A percentile compares a stretch with the other conserved stretches of the same genome.
These are phyloP conservation scores for Leptinotarsa rubiginosa DNA, from an alignment of 2,888 invertebrate genomes.

Conservation along the genomic window DNA sequence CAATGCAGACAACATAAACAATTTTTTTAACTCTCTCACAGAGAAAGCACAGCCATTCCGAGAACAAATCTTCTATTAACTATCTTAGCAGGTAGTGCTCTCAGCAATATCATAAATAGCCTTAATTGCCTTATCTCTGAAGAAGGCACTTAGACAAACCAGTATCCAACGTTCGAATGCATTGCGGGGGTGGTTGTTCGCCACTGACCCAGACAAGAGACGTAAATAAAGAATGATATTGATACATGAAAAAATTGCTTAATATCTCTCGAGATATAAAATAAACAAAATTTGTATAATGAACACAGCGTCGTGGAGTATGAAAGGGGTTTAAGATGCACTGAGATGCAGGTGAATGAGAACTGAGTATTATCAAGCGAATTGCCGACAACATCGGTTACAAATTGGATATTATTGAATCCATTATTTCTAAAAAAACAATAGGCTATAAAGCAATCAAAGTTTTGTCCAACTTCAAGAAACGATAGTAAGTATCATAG, in stretches of 20 bases:
- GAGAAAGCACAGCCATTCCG: conserved; percentile 17
- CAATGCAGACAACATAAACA: not conserved
- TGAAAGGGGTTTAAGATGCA: not conserved
- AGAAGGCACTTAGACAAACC: conserved; percentile 36
- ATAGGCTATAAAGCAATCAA: too few relatives aligned
- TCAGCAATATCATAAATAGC: conserved; percentile 44
- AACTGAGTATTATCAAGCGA: too few relatives aligned
- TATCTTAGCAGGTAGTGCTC: conserved; percentile 43
- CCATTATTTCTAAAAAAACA: too few relatives aligned
- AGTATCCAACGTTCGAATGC: conserved; percentile 7
- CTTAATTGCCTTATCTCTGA: conserved; percentile 41
- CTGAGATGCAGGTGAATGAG: not conserved
- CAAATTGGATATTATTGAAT: too few relatives aligned
- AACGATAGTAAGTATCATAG: too few relatives aligned
- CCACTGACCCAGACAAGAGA: conserved; percentile 13
- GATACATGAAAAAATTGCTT: conserved; percentile 11
- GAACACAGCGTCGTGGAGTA: not conserved
- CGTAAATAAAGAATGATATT: conserved; percentile 20
- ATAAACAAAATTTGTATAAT: conserved; percentile 3
- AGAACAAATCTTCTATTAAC: conserved; percentile 37
- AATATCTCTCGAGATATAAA: conserved; percentile 1
- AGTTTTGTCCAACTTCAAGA: too few relatives aligned
- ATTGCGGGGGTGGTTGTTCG: conserved; percentile 12
- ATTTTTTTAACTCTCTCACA: conserved; percentile 9
- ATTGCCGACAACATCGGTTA: too few relatives aligned